phyloP scores from a whole-genome alignment of 2,113 vertebrate genomes.

The Siphamia tubifer region DNA sequence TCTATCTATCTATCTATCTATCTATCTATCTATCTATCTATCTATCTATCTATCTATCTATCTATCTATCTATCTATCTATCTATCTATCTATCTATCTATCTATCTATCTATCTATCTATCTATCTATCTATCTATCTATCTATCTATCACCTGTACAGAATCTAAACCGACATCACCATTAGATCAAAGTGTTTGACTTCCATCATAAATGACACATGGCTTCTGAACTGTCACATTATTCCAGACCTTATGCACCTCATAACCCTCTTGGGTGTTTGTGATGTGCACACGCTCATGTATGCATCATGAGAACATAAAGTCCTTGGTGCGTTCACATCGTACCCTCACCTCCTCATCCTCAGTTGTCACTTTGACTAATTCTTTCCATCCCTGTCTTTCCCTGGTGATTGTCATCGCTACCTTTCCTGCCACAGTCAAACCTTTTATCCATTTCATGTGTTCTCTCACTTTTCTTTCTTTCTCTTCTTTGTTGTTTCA shows the following conservation, averaged over 20 bases:
- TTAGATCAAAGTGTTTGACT: not conserved
- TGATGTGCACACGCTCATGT: conserved; percentile 15
- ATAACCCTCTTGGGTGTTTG: conserved; percentile 13
- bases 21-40: too few species aligned
- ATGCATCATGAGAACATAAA: conserved; percentile 17
- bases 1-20: too few species aligned
- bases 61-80: too few species aligned
- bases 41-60: too few species aligned
- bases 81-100: too few species aligned
- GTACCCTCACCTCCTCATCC: not conserved
- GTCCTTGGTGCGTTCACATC: conserved; percentile 21
- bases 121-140: too few species aligned
- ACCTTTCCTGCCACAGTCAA: conserved; percentile 27
- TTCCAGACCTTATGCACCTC: not conserved
- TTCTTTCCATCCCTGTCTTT: not conserved
- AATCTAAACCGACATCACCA: too few species aligned
- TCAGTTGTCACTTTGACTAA: conserved; percentile 24
- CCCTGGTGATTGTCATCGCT: conserved; percentile 27
- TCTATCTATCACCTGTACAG: too few species aligned
- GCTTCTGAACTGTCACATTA: conserved; percentile 19
- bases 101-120: too few species aligned
- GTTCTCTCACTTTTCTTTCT: not conserved
- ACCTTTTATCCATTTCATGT: conserved; percentile 42
- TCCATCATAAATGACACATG: not conserved
- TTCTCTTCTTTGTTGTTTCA: not conserved